Base-by-base conservation (phyloP, 2,888 invertebrate species). In the Crocallis elinguaria region DNA sequence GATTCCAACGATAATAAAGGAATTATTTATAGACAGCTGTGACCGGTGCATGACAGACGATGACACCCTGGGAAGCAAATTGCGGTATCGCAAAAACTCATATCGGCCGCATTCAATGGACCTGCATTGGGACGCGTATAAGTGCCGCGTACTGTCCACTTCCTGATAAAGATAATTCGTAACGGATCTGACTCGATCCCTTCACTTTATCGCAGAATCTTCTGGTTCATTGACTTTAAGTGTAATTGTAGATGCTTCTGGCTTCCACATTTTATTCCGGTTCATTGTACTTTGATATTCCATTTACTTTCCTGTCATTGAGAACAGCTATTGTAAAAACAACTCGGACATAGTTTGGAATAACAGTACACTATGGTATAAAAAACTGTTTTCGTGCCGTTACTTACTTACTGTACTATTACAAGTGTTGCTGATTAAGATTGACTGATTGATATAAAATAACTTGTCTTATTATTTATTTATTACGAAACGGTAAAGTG, bases 21-120 rank as follows among this genome's bases (percentile, higher is more conserved):
- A 69, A 79, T 79, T 75, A 82, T 82, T 81, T 81, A 80, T 78
- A 64, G 75, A 79, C 78, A 78, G 81, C 13, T 32, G 69, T 67
- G 23, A 69, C 71, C 71, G 67, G 72, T 69, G 75, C 69, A 64
- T 52, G 61, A 59, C 60, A 29, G 5, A 29, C 25, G 29, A 62
- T 64, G 73, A 73, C 73, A 69, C 79, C 76, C 74, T 62, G 52
- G 78, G 77, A 78, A 79, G 77, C 72, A 79, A 83, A 83, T 84
- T 77, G 67, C 71, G 66, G 53, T 62, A 62, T 53, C 61, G 74
- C 75, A 85, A 86, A 88, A 86, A 86, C 73, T 69, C 57, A 36
- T 71, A 70, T 66, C 68, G 63, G 55, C 66, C 64, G 66, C 63
- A 66, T 60, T 60, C 55, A 59, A 52, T 66, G 59, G 64, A 63